Evolutionary conservation across 2,797 vertebrate genomes (phyloP), one percentile per base, ranked within the genome.

Genomic region (Rhincodon typus): DNA sequence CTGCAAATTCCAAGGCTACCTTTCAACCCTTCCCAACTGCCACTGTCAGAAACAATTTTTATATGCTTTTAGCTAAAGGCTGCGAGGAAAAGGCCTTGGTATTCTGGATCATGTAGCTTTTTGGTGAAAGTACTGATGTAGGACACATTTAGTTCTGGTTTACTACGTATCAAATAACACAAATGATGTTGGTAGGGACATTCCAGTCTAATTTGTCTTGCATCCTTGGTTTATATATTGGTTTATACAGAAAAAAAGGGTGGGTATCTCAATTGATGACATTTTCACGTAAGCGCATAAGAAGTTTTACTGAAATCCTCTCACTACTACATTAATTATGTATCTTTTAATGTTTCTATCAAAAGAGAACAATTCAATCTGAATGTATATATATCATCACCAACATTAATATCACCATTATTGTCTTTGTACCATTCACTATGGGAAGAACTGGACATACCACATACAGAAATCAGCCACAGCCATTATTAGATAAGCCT

Each of bases 31-130:
- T 94, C 94, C 25, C 69, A 74, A 30, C 94, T 94, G 46, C 70
- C 69, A 70, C 66, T 46, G 46, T 74, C 94, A 94, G 66, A 53
- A 94, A 94, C 42, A 94, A 72, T 69, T 94, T 94, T 94, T 69
- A 94, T 53, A 23, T 53, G 69, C 53, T 94, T 67, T 94, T 74
- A 94, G 12, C 94, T 67, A 15, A 94, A 74, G 67, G 70, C 94
- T 74, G 25, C 70, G 6, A 7, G 27, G 6, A 74, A 74, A 94
- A 21, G 38, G 42, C 42, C 69, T 72, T 30, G 25, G n/a, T 46
- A 13, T 42, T 46, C 27, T 50, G 69, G 93, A 27, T 13, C 30
- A 70, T 2, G 2, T 2, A 0, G 38, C 42, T 70, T 94, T 30
- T 94, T 42, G 34, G 46, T 93, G 67, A 67, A 67, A 13, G 50